Evolutionary conservation across 2,888 invertebrate genomes (phyloP).

Genomic region (Saturnia pavonia): DNA sequence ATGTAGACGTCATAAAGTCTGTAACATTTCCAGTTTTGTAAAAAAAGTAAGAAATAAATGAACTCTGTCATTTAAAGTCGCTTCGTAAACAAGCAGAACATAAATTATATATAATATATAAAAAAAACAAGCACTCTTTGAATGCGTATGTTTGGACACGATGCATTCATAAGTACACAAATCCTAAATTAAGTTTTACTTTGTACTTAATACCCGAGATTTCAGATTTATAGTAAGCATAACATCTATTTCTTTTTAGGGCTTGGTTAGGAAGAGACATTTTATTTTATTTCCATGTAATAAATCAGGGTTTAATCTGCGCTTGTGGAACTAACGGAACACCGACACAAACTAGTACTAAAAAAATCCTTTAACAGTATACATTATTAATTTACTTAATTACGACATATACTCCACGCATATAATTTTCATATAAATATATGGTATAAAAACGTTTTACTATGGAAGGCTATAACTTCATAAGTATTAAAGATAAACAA

Average conservation of each 20-base stretch:
- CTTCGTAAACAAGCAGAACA: not conserved
- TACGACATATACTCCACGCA: not conserved
- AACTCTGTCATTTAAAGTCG: not conserved
- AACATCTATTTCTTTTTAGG: too few species aligned
- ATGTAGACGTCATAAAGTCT: not conserved
- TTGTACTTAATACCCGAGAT: not conserved
- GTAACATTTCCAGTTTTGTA: not conserved
- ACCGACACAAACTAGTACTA: not conserved
- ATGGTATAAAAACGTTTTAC: not conserved
- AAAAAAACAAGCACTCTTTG: not conserved
- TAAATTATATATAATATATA: too few species aligned
- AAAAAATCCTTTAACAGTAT: not conserved
- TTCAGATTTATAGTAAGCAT: not conserved
- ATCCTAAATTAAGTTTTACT: not conserved
- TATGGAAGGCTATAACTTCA: not conserved
- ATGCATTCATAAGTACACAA: too few species aligned
- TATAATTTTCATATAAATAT: not conserved
- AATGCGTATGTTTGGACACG: not conserved
- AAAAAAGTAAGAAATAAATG: not conserved
- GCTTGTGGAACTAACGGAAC: not conserved
- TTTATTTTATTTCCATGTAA: not conserved
- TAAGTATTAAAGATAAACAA: not conserved
- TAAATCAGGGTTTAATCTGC: not conserved
- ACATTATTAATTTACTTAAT: not conserved
- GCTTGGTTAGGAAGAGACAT: not conserved